These are phyloP conservation scores for Pseudomugil gertrudae DNA, from an alignment of 2,797 vertebrate genomes.

Conservation along the genomic window DNA sequence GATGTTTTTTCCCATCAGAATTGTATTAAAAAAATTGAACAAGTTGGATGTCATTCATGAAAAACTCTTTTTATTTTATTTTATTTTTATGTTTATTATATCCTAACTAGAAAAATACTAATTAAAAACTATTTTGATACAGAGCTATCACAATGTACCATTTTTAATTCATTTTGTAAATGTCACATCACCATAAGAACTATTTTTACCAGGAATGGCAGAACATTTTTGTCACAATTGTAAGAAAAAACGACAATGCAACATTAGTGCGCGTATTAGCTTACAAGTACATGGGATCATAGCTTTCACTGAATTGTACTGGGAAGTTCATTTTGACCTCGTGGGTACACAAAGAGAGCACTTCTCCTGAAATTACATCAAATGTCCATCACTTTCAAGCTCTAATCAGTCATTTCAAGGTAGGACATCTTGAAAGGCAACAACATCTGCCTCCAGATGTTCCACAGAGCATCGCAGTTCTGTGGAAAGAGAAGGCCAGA, in stretches of 20 bases:
- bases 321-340: background rate
- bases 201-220: background rate
- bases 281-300: background rate
- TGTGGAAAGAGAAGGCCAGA: constrained; percentile 63
- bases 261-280: background rate
- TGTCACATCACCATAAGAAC: background rate
- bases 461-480: constrained; percentile 48
- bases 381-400: background rate
- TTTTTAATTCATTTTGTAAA: background rate
- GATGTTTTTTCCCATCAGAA: background rate
- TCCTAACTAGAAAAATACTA: too few relatives aligned
- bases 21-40: background rate
- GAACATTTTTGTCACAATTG: background rate
- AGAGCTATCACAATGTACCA: background rate
- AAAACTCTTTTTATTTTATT: too few relatives aligned
- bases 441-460: constrained; percentile 51
- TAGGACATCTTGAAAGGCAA: constrained; percentile 66
- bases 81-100: too few relatives aligned
- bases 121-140: too few relatives aligned
- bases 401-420: constrained; percentile 35
- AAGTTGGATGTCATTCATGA: background rate
- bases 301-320: background rate
- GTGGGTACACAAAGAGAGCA: background rate
- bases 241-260: background rate
- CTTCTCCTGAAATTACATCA: constrained; percentile 8